A percentile compares a stretch with the other conserved stretches of the same genome.
phyloP scores from a whole-genome alignment of 2,888 invertebrate genomes.

The Drosophila subquinaria region DNA sequence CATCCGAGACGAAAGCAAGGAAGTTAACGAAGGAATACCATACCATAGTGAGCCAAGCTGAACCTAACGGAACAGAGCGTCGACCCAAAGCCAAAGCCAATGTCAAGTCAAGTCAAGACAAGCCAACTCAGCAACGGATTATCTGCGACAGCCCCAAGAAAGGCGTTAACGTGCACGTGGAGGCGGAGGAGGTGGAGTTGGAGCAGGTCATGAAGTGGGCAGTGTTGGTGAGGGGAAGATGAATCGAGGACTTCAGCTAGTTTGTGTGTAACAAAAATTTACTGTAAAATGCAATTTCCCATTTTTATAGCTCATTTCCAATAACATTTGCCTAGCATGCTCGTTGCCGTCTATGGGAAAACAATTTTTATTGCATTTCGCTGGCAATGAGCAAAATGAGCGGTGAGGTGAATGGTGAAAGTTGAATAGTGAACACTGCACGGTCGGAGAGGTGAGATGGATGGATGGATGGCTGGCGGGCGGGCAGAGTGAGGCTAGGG shows the following conservation, averaged over 20 bases:
- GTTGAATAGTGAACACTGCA: conserved; percentile 16
- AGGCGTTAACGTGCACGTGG: conserved; percentile 64
- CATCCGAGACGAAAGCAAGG: conserved; percentile 32
- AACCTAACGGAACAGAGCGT: conserved; percentile 22
- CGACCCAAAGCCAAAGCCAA: conserved; percentile 71
- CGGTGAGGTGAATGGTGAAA: conserved; percentile 9
- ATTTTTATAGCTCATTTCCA: conserved; percentile 81
- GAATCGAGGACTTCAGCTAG: conserved; percentile 63
- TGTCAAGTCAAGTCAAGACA: conserved; percentile 82
- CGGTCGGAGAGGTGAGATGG: conserved; percentile 22
- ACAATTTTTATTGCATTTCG: conserved; percentile 81
- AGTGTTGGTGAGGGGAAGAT: conserved; percentile 3
- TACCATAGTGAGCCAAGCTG: conserved; percentile 4
- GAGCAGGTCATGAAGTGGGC: background rate
- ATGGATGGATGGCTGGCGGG: conserved; percentile 20
- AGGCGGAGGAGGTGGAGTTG: background rate
- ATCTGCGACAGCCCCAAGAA: conserved; percentile 76
- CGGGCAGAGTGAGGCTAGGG: conserved; percentile 6
- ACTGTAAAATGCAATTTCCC: conserved; percentile 80
- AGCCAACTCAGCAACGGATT: conserved; percentile 81
- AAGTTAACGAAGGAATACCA: conserved; percentile 1
- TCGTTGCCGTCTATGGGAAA: conserved; percentile 66
- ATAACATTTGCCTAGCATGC: conserved; percentile 78
- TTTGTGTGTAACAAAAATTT: conserved; percentile 76
- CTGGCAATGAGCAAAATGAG: conserved; percentile 76